Evolutionary conservation across 2,888 invertebrate genomes (phyloP), one percentile per base, ranked within the genome.

Genomic region (Lasioglossum marginatum): DNA sequence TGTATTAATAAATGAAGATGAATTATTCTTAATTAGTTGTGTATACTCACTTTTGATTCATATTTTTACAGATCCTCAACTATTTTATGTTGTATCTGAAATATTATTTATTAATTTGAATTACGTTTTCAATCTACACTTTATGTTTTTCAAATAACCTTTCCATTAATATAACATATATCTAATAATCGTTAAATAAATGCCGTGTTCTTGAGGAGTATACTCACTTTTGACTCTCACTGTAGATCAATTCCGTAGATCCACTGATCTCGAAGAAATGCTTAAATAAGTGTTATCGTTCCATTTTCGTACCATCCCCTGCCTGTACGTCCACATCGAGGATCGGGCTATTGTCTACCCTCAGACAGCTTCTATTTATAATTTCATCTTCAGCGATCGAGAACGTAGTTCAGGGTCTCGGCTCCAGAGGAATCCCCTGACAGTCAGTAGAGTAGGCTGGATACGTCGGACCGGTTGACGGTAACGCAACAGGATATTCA

Each of bases 401-500:
- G 71, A 77, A 76, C 75, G 75, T 79, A 77, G 76, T 79, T 79
- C 82, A 85, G 70, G 68, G 79, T 78, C 52, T 71, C 48, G 66
- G 66, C 63, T 82, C 52, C 77, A 31, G 45, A 74, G 31, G 63
- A 66, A 79, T 73, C 34, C 77, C 66, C 34, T 81, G 76, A 73
- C 73, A 83, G 37, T 81, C 78, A 45, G 40, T 31, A 57, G 48
- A 60, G 6, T 66, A 27, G 48, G 72, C 3, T 72, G 37, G 45
- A 52, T 77, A 16, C 6, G 48, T 43, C 14, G 16, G 37, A n/a
- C 34, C 57, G 27, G 45, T 70, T 34, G 4, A 52, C 37, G 45
- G 63, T 88, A 86, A 83, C 79, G 85, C 78, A 86, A 83, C 80
- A 66, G 77, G 78, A 80, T 85, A 87, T 48, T 81, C 81, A 90